These are phyloP conservation scores for Andrena fulva DNA, from an alignment of 2,888 invertebrate genomes.

Conservation along the genomic window DNA sequence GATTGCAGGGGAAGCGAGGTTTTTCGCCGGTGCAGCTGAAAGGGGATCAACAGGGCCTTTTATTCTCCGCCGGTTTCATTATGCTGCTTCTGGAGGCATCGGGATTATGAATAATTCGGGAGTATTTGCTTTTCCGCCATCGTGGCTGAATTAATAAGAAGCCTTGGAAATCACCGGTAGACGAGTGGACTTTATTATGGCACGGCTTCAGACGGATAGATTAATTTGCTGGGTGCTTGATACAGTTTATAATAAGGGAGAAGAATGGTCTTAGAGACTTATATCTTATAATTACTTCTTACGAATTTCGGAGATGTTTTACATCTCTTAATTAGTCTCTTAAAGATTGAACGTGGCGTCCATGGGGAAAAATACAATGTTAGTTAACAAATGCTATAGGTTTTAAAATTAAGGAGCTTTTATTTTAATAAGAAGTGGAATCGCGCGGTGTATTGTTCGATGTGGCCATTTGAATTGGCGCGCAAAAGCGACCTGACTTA, in stretches of 20 bases:
- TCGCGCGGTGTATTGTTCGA: background rate
- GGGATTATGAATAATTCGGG: conserved; percentile 71
- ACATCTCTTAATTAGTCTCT: too few species aligned
- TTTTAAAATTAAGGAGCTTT: background rate
- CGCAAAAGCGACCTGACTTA: conserved; percentile 21
- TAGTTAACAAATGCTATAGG: background rate
- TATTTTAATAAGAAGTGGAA: background rate
- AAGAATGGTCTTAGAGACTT: too few species aligned
- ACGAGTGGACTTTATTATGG: conserved; percentile 53
- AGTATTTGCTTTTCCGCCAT: conserved; percentile 68
- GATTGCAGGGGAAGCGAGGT: background rate
- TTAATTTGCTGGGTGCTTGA: background rate
- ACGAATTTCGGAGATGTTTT: too few species aligned
- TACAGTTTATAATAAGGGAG: too few species aligned
- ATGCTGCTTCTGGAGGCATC: conserved; percentile 45
- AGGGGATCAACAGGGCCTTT: conserved; percentile 59
- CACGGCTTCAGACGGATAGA: background rate
- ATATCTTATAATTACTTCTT: too few species aligned
- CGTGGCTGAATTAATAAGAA: conserved; percentile 64
- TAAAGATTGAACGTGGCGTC: too few species aligned
- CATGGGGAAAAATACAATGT: too few species aligned
- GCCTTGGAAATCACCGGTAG: conserved; percentile 23
- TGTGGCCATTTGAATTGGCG: conserved; percentile 6
- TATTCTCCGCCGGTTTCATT: conserved; percentile 55
- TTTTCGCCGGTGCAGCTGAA: conserved; percentile 27